Base-by-base conservation (phyloP, 2,888 invertebrate species). In the Philaethria dido region DNA sequence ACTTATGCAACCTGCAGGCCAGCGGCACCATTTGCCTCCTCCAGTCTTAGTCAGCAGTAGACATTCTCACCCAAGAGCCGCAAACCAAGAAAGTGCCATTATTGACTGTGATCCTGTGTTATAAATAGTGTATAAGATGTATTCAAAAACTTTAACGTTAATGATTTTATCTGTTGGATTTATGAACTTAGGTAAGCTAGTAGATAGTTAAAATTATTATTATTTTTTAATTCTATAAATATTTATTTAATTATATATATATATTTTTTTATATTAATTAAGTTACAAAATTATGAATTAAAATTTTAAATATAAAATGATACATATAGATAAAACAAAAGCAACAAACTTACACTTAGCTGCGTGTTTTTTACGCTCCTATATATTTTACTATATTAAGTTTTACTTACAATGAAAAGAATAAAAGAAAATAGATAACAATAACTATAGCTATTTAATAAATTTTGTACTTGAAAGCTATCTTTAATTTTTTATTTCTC, bases 1-100 rank as follows among this genome's bases (percentile, higher is more conserved):
- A 80, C 84, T 91, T 90, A 91, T 90, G 90, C 90, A 91, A 91
- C 80, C 69, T 75, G 76, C 78, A 75, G 76, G 77, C 77, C 78
- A 76, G 74, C 72, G 67, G 73, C 80, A 81, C 81, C 72, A 73
- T 73, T 72, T 74, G 75, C 75, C 69, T 57, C 64, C 69, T 69
- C 64, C 70, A 72, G 81, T 81, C 77, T 77, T 86, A 87, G 88
- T 87, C 60, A 72, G 74, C 66, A 72, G 69, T 64, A 64, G 64
- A 66, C 70, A 69, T 55, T 68, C 69, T 54, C 44, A 55, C 57
- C 69, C 42, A 62, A 63, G 66, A 63, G 69, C 57, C 64, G 66
- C 68, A 39, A 62, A 55, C 45, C 42, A 48, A 65, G 48, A 52
- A 64, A 72, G 78, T 79, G 78, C 76, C 76, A 79, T 76, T 72